phyloP scores from a whole-genome alignment of 2,113 vertebrate species.

The Ramphastos sulfuratus region DNA sequence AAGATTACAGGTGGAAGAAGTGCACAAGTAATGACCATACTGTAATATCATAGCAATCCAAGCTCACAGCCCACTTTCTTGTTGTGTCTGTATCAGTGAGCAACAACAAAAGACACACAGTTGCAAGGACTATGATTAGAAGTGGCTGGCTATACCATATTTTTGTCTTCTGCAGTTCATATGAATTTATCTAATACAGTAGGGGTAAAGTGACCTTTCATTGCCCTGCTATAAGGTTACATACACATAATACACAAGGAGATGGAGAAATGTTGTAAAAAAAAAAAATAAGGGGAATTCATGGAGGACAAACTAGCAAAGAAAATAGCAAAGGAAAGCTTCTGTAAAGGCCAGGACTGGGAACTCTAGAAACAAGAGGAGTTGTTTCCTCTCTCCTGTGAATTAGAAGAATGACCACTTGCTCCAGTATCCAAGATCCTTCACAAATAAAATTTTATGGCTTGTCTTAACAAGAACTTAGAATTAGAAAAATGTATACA shows the following conservation, averaged over 20 bases:
- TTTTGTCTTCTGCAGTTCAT: not conserved
- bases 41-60: not conserved
- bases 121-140: not conserved
- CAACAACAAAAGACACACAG: not conserved
- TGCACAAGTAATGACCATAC: not conserved
- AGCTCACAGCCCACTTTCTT: not conserved
- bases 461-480: not conserved
- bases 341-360: not conserved
- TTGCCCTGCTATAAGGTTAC: not conserved
- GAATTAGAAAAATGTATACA: not conserved
- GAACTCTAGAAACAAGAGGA: not conserved
- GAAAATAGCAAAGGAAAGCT: not conserved
- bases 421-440: not conserved
- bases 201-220: not conserved
- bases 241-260: not conserved
- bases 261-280: not conserved
- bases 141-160: not conserved
- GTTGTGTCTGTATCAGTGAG: not conserved
- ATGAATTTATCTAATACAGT: not conserved
- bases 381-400: not conserved
- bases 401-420: not conserved
- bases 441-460: not conserved
- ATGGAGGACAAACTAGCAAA: not conserved
- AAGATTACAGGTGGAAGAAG: not conserved
- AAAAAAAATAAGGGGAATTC: not conserved